Percentiles rank a stretch among this genome's conserved stretches.
Conservation (phyloP, 2,888 invertebrate genomes). For the Tricholauxania praeusta region DNA sequence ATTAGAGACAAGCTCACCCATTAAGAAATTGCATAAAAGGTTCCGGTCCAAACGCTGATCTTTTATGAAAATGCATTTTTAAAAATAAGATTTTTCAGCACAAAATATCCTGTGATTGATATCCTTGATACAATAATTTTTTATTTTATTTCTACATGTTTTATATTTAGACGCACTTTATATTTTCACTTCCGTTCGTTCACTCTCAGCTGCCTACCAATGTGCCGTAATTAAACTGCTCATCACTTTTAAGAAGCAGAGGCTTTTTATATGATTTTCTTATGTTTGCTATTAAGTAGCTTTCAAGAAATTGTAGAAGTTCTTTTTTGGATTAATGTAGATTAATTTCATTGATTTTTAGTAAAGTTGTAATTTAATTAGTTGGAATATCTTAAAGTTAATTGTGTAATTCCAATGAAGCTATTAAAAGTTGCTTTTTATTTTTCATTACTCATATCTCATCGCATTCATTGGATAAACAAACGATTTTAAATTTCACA, state of each 20-base stretch:
- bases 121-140: neutral
- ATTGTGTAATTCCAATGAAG: too few species aligned
- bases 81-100: neutral
- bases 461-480: too few species aligned
- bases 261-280: slow-evolving; percentile 5
- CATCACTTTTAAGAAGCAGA: neutral
- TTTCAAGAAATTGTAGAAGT: slow-evolving; percentile 25
- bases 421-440: too few species aligned
- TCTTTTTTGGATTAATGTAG: slow-evolving; percentile 28
- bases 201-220: neutral
- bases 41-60: slow-evolving; percentile 40
- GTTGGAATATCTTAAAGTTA: too few species aligned
- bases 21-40: slow-evolving; percentile 41
- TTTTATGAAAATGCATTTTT: slow-evolving; percentile 40
- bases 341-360: slow-evolving; percentile 24
- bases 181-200: too few species aligned
- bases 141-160: neutral
- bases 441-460: too few species aligned
- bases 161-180: neutral
- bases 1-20: slow-evolving; percentile 29
- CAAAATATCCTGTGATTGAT: neutral
- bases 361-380: too few species aligned
- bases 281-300: neutral
- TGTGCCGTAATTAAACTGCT: neutral
- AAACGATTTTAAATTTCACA: too few species aligned